Evolutionary conservation across 2,888 invertebrate species (phyloP).

Genomic region (Orthosia incerta): DNA sequence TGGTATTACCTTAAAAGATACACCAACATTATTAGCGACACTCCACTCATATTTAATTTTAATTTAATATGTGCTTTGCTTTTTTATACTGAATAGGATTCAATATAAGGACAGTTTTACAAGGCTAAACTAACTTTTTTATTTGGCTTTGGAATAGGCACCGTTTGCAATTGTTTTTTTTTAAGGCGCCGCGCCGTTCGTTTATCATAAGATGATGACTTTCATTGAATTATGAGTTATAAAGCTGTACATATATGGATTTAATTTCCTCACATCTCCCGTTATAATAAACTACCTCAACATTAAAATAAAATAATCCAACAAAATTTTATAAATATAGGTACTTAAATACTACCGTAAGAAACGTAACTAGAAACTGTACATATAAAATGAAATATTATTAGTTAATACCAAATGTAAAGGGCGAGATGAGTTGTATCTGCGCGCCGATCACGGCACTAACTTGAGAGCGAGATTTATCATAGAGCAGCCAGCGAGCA

Average conservation of each 20-base stretch:
- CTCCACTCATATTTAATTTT: conserved; percentile 41
- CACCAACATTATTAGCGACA: conserved; percentile 44
- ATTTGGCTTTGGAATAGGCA: background rate
- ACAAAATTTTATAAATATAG: conserved; percentile 16
- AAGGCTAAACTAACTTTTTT: background rate
- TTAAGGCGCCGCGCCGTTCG: background rate
- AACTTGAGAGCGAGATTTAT: conserved; percentile 71
- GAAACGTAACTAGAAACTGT: conserved; percentile 43
- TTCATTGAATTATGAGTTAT: conserved; percentile 12
- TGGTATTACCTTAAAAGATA: conserved; percentile 50
- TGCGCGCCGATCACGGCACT: conserved; percentile 65
- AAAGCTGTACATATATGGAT: conserved; percentile 10
- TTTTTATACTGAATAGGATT: conserved; percentile 14
- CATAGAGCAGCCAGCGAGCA: conserved; percentile 66
- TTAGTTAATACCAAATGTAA: conserved; percentile 69
- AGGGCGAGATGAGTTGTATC: conserved; percentile 72
- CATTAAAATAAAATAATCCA: conserved; percentile 7
- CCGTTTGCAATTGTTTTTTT: background rate
- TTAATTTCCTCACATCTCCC: background rate
- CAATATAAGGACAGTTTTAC: conserved; percentile 9
- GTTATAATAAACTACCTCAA: background rate
- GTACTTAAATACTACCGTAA: conserved; percentile 22
- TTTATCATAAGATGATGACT: background rate
- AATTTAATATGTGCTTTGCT: conserved; percentile 33
- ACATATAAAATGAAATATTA: conserved; percentile 58